A percentile compares a stretch with the other conserved stretches of the same genome.
These are phyloP conservation scores for Phenganax subtilis DNA, from an alignment of 92 coral and sea anemone species.

Conservation along the genomic window DNA sequence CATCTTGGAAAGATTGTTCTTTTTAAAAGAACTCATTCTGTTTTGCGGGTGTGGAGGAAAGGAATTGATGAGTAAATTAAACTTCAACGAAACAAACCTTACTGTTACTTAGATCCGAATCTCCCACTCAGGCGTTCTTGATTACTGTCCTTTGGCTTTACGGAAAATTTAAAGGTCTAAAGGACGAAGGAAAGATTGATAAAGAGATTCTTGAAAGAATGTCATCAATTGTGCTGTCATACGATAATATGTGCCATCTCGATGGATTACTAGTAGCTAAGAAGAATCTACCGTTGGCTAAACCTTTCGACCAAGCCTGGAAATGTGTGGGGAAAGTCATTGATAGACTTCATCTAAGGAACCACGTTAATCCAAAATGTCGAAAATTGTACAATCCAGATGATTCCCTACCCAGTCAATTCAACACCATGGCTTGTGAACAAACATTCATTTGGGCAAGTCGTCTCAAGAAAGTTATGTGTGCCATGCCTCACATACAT, in stretches of 20 bases:
- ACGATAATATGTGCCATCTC: slow-evolving; percentile 7
- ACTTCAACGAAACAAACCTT: no score
- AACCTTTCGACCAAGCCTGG: neutral
- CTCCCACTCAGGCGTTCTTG: slow-evolving; percentile 48
- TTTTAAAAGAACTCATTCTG: no score
- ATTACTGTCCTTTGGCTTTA: slow-evolving; percentile 41
- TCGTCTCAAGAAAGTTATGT: slow-evolving; percentile 27
- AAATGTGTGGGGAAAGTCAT: neutral
- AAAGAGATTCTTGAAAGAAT: neutral
- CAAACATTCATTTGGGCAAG: slow-evolving; percentile 54
- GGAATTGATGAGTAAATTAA: no score
- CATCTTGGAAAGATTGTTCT: no score
- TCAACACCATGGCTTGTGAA: slow-evolving; percentile 46
- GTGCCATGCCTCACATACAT: slow-evolving; percentile 47
- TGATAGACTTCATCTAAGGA: neutral
- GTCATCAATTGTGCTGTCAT: slow-evolving; percentile 9
- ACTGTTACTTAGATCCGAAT: slow-evolving; percentile 37
- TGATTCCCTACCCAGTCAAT: slow-evolving; percentile 17
- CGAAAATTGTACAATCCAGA: neutral
- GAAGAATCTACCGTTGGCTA: neutral
- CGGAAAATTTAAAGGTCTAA: slow-evolving; percentile 34
- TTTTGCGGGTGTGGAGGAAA: no score
- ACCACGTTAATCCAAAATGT: neutral
- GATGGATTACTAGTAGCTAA: neutral
- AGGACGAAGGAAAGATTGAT: slow-evolving; percentile 19